Base-by-base conservation (phyloP, 2,113 vertebrate genomes). In the Cacatua alba region DNA sequence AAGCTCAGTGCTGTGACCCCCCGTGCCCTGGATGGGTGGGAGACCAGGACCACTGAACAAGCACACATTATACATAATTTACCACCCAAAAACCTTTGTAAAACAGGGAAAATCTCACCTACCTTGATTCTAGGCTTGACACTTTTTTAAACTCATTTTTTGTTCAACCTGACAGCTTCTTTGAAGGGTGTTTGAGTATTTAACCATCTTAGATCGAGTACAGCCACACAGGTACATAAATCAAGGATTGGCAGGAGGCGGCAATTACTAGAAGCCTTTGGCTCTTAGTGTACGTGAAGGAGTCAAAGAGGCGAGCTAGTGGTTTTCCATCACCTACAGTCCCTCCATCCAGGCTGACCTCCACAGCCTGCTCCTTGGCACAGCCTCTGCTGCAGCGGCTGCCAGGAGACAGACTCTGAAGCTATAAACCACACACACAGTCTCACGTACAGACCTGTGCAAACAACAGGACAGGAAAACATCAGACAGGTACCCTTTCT, bases 281-380 rank as follows among this genome's bases (percentile, higher is more conserved):
- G 29, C 9, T 90, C 21, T 29, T 9, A 28, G 11, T 7, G 3
- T 37, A 16, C 1, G 0, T 25, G 28, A n/a, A 64, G 20, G 31
- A 87, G 41, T 17, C 53, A 67, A 85, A 87, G 77, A 68, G 17
- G 29, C 78, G 3, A 86, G 25, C 2, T 0, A 0, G 16, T 3
- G 1, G 18, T 79, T 95, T 92, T 84, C 62, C 1, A 0, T 31
- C 25, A 67, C 33, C 26, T 31, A 16, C 21, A 1, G 1, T 43
- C 51, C 39, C 48, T 68, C 31, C 21, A 52, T 6, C 26, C 68
- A 74, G 43, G 13, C 5, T 71, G 51, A 78, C 10, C 21, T 86
- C 21, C 10, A 9, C 26, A 68, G 59, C 46, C 68, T 28, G 43
- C 31, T 76, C 26, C 55, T 43, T 43, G 39, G 46, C 46, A n/a